These are phyloP conservation scores for Leptocoma aspasia DNA, from an alignment of 2,113 vertebrate species.

Conservation along the genomic window DNA sequence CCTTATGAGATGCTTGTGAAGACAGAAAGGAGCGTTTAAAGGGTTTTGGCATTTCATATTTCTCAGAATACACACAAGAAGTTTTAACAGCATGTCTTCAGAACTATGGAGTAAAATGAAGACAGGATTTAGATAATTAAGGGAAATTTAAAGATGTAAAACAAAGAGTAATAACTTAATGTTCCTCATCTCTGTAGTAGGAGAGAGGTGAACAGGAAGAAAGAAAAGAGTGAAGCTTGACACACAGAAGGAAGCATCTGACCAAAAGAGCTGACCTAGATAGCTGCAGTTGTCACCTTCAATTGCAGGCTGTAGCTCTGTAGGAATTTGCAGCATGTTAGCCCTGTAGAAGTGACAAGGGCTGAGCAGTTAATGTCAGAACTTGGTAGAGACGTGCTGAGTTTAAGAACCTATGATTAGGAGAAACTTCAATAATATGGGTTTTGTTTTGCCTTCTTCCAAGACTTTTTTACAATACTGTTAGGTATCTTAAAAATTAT, in stretches of 20 bases:
- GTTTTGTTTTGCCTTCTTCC: not conserved
- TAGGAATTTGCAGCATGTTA: not conserved
- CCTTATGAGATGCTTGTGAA: not conserved
- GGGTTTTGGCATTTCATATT: not conserved
- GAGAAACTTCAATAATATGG: not conserved
- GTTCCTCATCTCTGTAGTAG: not conserved
- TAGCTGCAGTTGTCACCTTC: constrained; percentile 24
- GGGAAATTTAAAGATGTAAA: not conserved
- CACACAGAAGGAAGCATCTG: not conserved
- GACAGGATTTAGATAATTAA: not conserved
- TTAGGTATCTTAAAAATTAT: not conserved
- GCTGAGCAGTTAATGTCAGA: not conserved
- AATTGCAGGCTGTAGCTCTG: not conserved
- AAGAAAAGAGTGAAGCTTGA: not conserved
- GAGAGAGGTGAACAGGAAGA: not conserved
- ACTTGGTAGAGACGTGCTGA: not conserved
- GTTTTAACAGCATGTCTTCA: not conserved
- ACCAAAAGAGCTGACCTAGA: not conserved
- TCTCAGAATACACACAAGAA: not conserved
- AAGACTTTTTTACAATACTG: not conserved
- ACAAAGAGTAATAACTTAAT: not conserved
- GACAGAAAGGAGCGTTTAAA: not conserved
- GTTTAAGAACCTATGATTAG: not conserved
- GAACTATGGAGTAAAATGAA: not conserved
- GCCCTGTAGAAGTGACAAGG: not conserved